These are phyloP conservation scores for Lasiommata megera DNA, from an alignment of 2,888 invertebrate species.

Conservation along the genomic window DNA sequence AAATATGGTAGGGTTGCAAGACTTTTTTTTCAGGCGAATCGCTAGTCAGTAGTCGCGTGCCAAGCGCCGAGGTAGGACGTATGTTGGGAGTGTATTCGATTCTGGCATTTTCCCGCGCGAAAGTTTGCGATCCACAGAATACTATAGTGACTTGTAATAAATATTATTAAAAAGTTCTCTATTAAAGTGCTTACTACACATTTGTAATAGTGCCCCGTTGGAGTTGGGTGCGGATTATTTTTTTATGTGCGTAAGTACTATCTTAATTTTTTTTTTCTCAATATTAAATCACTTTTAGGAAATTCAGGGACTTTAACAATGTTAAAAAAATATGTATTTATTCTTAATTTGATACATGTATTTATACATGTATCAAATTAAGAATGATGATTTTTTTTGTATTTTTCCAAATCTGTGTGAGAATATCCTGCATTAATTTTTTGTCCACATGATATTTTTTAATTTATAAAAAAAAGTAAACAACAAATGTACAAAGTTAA, in stretches of 20 bases:
- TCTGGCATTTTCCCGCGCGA: constrained; percentile 55
- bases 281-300: too few relatives aligned
- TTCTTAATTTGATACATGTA: too few relatives aligned
- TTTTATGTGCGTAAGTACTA: constrained; percentile 21
- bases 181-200: not conserved
- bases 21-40: constrained; percentile 47
- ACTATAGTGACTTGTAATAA: constrained; percentile 5
- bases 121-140: constrained; percentile 42
- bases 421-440: too few relatives aligned
- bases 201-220: not conserved
- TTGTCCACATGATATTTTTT: too few relatives aligned
- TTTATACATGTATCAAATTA: too few relatives aligned
- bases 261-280: not conserved
- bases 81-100: constrained; percentile 29
- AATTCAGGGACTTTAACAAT: too few relatives aligned
- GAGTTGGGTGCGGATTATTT: not conserved
- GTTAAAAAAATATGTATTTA: too few relatives aligned
- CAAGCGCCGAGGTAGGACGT: constrained; percentile 49
- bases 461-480: too few relatives aligned
- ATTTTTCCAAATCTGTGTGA: too few relatives aligned
- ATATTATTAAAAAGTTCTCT: not conserved
- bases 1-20: constrained; percentile 45
- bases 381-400: too few relatives aligned
- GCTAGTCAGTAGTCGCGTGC: constrained; percentile 53
- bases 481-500: too few relatives aligned